Evolutionary conservation across 2,113 vertebrate genomes (phyloP), one percentile per base, ranked within the genome.

Genomic region (Ailuropoda melanoleuca): DNA sequence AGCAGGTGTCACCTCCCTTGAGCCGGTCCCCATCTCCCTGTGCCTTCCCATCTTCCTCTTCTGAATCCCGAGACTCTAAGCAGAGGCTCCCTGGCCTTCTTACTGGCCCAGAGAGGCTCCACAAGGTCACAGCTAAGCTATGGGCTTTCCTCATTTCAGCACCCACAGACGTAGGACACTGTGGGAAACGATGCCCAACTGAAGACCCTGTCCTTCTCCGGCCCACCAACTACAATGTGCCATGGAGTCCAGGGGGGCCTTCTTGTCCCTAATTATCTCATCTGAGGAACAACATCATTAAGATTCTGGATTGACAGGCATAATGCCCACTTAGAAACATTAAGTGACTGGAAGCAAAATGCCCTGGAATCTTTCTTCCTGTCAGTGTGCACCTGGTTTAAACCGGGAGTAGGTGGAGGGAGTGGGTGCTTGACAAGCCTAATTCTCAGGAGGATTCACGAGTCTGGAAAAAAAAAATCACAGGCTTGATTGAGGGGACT

Each of bases 401-500:
- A 94, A 96, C 92, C 39, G 53, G 78, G 50, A 60, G 90, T 80
- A 70, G 95, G 97, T 83, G 95, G 96, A 93, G 39, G 77, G 78
- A 66, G 95, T 88, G 95, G 82, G 1, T 95, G 93, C 91, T 90
- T 94, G 95, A 95, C n/a, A 92, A 82, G 85, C 90, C 94, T 92
- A 90, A 93, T 88, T 94, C 88, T 93, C 93, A 75, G 82, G 94
- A 96, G 90, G 85, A 89, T 80, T 97, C 87, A 83, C 4, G 21
- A 92, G 97, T 92, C 81, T 85, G 34, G 68, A 50, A 2, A 26
- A 23, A 29, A 18, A 90, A 66, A 90, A 87, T 85, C 82, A 56
- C 4, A 93, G 77, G 64, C 88, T 93, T 98, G 97, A 98, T 26
- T 90, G 96, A 97, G 95, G 86, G 39, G 53, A 70, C 95, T 93